Evolutionary conservation across 2,113 vertebrate genomes (phyloP), one percentile per base, ranked within the genome.

Genomic region (Eubucco bourcierii): DNA sequence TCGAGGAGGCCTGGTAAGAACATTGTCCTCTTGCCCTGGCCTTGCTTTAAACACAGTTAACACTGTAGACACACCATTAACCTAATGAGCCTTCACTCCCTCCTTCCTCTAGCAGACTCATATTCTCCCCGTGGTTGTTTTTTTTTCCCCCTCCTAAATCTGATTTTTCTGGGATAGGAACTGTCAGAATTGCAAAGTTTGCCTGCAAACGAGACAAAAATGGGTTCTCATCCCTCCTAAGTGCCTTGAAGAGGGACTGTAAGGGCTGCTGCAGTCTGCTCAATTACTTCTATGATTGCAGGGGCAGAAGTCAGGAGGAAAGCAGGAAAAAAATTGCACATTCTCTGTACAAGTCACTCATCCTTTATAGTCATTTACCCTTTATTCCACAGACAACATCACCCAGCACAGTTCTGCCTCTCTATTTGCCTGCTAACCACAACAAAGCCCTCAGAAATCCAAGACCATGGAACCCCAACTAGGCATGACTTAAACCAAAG

Each of bases 121-220:
- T 61, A 55, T 90, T 86, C 39, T 16, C 29, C 31, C 70, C 58
- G 19, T 84, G 50, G 61, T 90, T 80, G 37, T 88, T 93, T 80
- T 88, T 34, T 71, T 39, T 85, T 94, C 80, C 88, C 33, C 64
- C 44, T 85, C 65, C 52, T 50, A 87, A 80, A 93, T 77, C 71
- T 87, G 85, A 94, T 95, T 93, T 93, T 90, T 74, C 67, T 77
- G 58, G 37, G 80, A 65, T 39, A 85, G 75, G 10, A 93, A 82
- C 39, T 18, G 84, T 94, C 87, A 66, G 58, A 89, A 85, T 39
- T 76, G 73, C 41, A 47, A 88, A 90, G 77, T 87, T 90, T 88
- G 58, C 27, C 88, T 83, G 58, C 68, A 84, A 90, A 92, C 86
- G 74, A 87, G 71, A 79, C 44, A 75, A 78, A 78, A 94, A 95